Conservation (phyloP, 1,140 invertebrate genomes). For the Hermetia illucens region DNA sequence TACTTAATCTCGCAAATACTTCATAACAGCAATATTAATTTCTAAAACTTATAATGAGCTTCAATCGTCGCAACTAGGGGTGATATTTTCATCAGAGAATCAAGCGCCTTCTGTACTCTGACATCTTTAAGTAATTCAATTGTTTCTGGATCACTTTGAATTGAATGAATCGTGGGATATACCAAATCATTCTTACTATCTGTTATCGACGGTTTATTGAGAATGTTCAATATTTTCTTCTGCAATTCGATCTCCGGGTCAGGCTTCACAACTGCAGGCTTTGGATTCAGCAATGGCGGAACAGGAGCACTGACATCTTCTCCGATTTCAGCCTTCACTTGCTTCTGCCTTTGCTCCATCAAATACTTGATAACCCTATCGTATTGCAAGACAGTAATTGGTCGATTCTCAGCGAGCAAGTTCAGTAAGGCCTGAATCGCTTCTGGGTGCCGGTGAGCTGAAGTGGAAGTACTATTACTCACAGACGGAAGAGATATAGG, state of each 20-base stretch:
- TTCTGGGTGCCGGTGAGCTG: conserved; percentile 41
- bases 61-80: conserved; percentile 20
- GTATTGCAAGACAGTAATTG: conserved; percentile 65
- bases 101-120: conserved; percentile 58
- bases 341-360: conserved; percentile 55
- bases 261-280: conserved; percentile 32
- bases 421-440: conserved; percentile 62
- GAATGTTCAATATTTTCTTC: conserved; percentile 68
- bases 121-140: conserved; percentile 36
- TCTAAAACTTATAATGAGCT: conserved; percentile 10
- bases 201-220: conserved; percentile 44
- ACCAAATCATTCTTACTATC: conserved; percentile 13
- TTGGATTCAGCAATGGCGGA: conserved; percentile 33
- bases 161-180: conserved; percentile 16
- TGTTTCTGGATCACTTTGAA: conserved; percentile 12
- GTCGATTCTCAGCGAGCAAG: conserved; percentile 62
- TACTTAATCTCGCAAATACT: too few species aligned
- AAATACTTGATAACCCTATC: conserved; percentile 68
- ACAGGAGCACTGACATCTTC: conserved; percentile 36
- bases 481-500: too few species aligned
- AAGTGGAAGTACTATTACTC: conserved; percentile 8
- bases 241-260: conserved; percentile 49
- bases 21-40: too few species aligned
- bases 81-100: conserved; percentile 52
- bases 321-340: conserved; percentile 53